These are phyloP conservation scores for Lamprologus callipterus DNA, from an alignment of 2,113 vertebrate genomes.

Conservation along the genomic window DNA sequence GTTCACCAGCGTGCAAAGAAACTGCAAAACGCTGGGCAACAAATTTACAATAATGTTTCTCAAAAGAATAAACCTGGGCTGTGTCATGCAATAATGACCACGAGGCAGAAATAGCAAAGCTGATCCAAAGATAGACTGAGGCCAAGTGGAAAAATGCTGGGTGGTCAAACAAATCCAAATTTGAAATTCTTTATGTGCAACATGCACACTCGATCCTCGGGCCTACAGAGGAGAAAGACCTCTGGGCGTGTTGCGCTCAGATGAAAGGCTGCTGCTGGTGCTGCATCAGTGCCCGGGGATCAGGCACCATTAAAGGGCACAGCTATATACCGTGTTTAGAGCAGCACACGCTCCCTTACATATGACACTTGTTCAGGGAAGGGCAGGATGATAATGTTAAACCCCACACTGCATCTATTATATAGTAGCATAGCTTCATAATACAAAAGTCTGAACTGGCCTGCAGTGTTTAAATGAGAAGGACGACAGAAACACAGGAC, in stretches of 20 bases:
- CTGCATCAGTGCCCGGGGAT: background rate
- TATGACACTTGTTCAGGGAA: background rate
- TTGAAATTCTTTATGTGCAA: background rate
- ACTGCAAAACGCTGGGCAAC: background rate
- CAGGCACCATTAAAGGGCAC: background rate
- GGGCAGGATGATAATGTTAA: background rate
- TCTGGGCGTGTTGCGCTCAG: background rate
- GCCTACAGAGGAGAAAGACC: background rate
- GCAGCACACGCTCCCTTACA: background rate
- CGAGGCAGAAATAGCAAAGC: background rate
- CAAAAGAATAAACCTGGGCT: background rate
- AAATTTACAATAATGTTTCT: background rate
- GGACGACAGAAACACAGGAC: background rate
- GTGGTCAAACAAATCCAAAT: background rate
- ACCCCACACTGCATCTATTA: fast-evolving
- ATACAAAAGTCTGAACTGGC: background rate
- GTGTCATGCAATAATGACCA: background rate
- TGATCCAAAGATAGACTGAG: background rate
- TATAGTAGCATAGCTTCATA: background rate
- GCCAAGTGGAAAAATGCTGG: background rate
- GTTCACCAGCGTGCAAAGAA: background rate
- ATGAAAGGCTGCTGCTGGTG: background rate
- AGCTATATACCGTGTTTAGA: background rate
- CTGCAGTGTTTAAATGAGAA: background rate
- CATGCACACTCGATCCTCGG: fast-evolving